A percentile compares a stretch with the other conserved stretches of the same genome.
Evolutionary conservation across 1,140 invertebrate species (phyloP).

Genomic region (Drosophila punjabiensis): DNA sequence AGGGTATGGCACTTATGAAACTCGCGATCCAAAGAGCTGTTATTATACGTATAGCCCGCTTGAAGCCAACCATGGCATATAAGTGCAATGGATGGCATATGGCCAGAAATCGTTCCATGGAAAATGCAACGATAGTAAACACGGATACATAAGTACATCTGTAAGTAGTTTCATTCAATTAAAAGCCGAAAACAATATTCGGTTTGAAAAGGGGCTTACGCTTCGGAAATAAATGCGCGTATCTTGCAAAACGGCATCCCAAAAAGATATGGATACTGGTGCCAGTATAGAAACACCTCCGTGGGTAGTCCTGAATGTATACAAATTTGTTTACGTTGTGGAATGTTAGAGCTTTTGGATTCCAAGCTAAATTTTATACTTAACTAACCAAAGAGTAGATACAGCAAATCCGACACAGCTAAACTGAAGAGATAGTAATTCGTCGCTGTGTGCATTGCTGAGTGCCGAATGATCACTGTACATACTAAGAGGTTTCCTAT

Average conservation of each 20-base stretch:
- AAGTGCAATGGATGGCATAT: slow-evolving; percentile 95
- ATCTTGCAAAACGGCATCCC: slow-evolving; percentile 94
- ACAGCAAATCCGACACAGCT: slow-evolving; percentile 91
- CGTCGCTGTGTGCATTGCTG: slow-evolving; percentile 93
- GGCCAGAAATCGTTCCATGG: slow-evolving; percentile 94
- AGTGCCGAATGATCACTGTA: slow-evolving; percentile 93
- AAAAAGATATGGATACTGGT: slow-evolving; percentile 96
- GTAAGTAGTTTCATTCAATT: slow-evolving; percentile 17
- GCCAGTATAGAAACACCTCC: slow-evolving; percentile 95
- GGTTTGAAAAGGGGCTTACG: slow-evolving; percentile 87
- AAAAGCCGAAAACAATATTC: not conserved
- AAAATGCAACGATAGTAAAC: slow-evolving; percentile 95
- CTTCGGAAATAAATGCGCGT: slow-evolving; percentile 93
- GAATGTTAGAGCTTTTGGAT: not conserved
- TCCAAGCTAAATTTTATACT: not conserved
- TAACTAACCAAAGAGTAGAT: slow-evolving; percentile 90
- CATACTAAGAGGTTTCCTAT: slow-evolving; percentile 96
- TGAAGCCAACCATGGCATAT: slow-evolving; percentile 92
- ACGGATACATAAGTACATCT: slow-evolving; percentile 96
- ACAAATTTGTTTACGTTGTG: not conserved
- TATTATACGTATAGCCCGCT: slow-evolving; percentile 93
- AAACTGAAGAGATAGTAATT: slow-evolving; percentile 97
- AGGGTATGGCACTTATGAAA: slow-evolving; percentile 92
- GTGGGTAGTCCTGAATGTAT: slow-evolving; percentile 91
- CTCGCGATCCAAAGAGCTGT: slow-evolving; percentile 92